Base-by-base conservation (phyloP, 2,113 vertebrate genomes). In the Notarius lentiginosus region DNA sequence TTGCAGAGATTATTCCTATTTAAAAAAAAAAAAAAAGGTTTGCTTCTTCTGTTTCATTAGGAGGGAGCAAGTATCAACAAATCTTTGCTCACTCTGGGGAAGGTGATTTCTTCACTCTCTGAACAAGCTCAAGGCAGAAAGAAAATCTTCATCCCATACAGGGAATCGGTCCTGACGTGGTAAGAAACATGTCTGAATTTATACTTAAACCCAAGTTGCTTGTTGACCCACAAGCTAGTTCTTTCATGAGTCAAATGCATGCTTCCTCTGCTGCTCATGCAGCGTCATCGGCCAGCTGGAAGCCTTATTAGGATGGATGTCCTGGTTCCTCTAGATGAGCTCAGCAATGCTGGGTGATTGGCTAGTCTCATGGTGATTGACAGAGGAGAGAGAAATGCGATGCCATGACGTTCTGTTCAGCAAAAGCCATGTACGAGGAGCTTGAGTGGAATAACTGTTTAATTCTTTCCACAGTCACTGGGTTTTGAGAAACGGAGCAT, bases 51-150 rank as follows among this genome's bases (percentile, higher is more conserved):
- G 87, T 91, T 60, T 87, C 87, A 84, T 30, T 77, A 99, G 98
- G 98, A 99, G 90, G 98, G 98, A 12, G 96, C 94, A 18, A 99
- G 97, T 92, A 99, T 99, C 91, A 99, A 99, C 92, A 99, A 97
- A 91, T 99, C 98, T 30, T 92, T 99, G 90, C 92, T 99, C 14
- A 99, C 98, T 0, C 93, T 99, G 85, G 98, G 98, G 86, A 99
- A 97, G 85, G 98, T 99, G 89, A 97, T 99, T 92, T 99, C 96
- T 84, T 96, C 98, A 0, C 95, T 99, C n/a, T 97, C 98, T 4
- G 97, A 97, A 34, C 96, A 96, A 84, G 94, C 93, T 65, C 93
- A 91, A 91, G 94, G 90, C 68, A 94, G 92, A 86, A 97, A 93
- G 90, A 97, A 94, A 86, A 91, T 95, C 89, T 99, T 99, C 77